These are phyloP conservation scores for Forbesichthys papilliferus DNA, from an alignment of 2,113 vertebrate species.

Conservation along the genomic window DNA sequence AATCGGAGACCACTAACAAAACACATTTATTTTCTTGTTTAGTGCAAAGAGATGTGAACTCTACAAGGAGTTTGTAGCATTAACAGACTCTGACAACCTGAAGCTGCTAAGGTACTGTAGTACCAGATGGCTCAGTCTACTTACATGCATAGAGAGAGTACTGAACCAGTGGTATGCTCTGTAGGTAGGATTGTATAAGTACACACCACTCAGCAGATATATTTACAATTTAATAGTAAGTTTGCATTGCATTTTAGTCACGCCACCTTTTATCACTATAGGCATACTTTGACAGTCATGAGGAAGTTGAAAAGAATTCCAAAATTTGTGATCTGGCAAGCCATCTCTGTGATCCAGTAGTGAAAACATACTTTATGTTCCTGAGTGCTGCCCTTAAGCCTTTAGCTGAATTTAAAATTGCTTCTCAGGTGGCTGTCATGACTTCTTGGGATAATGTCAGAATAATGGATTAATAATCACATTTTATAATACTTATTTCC, in stretches of 20 bases:
- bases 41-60: slow-evolving; percentile 18
- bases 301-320: slow-evolving; percentile 2
- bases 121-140: slow-evolving; percentile 24
- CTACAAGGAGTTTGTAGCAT: slow-evolving; percentile 23
- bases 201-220: too few relatives aligned
- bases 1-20: neutral
- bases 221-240: too few relatives aligned
- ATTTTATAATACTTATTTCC: neutral
- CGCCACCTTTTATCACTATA: too few relatives aligned
- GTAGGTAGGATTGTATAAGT: too few relatives aligned
- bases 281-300: too few relatives aligned
- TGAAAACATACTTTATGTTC: too few relatives aligned
- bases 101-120: slow-evolving; percentile 28
- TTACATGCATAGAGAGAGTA: slow-evolving; percentile 22
- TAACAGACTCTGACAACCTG: slow-evolving; percentile 22
- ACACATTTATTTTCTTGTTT: neutral
- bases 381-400: neutral
- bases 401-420: slow-evolving; percentile 12
- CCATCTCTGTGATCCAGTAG: neutral
- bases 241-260: too few relatives aligned
- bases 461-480: neutral
- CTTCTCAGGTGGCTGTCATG: slow-evolving; percentile 12
- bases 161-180: slow-evolving; percentile 8
- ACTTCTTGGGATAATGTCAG: neutral
- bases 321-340: slow-evolving; percentile 2